Evolutionary conservation across 1,140 invertebrate species (phyloP).

Genomic region (Ceratitis capitata): DNA sequence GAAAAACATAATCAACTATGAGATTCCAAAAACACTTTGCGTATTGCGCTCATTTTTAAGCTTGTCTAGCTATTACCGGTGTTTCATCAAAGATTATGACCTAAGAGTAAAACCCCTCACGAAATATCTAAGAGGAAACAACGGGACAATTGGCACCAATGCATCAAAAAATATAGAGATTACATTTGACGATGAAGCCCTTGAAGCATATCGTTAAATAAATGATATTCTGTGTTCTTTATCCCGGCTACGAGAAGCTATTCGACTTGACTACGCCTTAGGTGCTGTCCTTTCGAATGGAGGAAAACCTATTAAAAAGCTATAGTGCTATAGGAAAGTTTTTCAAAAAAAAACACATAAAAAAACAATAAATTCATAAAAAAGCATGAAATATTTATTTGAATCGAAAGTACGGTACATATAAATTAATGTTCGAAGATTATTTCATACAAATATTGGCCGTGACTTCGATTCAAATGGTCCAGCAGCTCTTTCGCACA

Average conservation of each 20-base stretch:
- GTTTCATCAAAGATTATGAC: not conserved
- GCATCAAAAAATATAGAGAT: not conserved
- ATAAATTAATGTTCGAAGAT: no score
- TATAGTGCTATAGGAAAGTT: slow-evolving; percentile 45
- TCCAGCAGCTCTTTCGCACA: not conserved
- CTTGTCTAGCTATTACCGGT: not conserved
- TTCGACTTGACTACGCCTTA: slow-evolving; percentile 58
- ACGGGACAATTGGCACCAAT: not conserved
- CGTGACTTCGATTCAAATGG: no score
- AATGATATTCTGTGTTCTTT: slow-evolving; percentile 41
- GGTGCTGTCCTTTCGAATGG: slow-evolving; percentile 56
- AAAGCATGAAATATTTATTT: not conserved
- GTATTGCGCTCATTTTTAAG: not conserved
- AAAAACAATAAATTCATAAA: slow-evolving; percentile 53
- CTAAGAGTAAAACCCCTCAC: not conserved
- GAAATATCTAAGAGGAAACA: not conserved
- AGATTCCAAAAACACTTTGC: not conserved
- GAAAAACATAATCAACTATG: not conserved
- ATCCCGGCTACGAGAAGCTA: slow-evolving; percentile 52
- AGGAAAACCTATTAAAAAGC: not conserved
- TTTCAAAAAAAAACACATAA: slow-evolving; percentile 62
- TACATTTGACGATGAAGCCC: not conserved
- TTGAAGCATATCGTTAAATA: not conserved
- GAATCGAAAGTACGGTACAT: no score
- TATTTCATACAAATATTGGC: no score